Percentiles rank a stretch among this genome's conserved stretches.
phyloP scores from a whole-genome alignment of 2,113 vertebrate genomes.

The Eurypyga helias region DNA sequence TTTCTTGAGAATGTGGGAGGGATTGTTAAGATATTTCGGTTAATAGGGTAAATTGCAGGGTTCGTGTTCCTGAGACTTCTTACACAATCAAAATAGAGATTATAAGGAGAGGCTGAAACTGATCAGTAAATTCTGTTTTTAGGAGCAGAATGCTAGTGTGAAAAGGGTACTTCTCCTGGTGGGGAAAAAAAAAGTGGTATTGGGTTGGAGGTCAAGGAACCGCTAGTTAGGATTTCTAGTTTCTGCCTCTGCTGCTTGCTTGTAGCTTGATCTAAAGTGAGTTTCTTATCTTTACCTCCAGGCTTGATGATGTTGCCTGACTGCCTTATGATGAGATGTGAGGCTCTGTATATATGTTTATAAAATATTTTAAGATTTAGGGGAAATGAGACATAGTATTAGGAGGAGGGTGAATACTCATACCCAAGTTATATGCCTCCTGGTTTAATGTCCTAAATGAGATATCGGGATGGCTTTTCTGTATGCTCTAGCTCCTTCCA shows the following conservation, averaged over 20 bases:
- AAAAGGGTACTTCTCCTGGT: neutral
- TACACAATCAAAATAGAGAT: neutral
- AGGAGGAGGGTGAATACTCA: neutral
- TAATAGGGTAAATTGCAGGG: slow-evolving; percentile 21
- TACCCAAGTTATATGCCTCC: neutral
- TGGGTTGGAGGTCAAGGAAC: neutral
- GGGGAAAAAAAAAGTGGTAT: neutral
- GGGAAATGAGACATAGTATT: neutral
- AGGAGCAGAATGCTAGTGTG: neutral
- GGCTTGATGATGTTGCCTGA: neutral
- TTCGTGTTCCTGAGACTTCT: neutral
- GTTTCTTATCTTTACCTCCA: neutral
- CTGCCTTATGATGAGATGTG: neutral
- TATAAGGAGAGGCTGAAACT: neutral
- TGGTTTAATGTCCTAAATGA: neutral
- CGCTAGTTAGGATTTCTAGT: neutral
- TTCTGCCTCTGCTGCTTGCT: neutral
- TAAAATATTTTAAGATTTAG: neutral
- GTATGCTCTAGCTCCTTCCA: neutral
- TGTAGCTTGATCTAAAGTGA: neutral
- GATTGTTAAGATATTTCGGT: neutral
- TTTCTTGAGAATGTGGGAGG: neutral
- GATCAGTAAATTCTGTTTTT: neutral
- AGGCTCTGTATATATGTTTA: neutral
- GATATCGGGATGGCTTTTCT: neutral